Base-by-base conservation (phyloP, 2,888 invertebrate genomes). In the Cerastoderma edule region DNA sequence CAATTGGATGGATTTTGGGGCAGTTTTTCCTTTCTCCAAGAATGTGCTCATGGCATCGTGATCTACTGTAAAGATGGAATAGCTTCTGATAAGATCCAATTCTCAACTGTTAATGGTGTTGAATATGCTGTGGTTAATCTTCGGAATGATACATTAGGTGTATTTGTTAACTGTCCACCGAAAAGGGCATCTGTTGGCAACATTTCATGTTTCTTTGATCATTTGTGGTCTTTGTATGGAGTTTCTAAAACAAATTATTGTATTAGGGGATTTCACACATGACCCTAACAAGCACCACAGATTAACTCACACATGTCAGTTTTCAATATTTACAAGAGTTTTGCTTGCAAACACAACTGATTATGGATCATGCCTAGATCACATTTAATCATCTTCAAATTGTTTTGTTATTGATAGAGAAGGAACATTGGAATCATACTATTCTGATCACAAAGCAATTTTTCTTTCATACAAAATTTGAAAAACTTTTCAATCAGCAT, bases 391-490 rank as follows among this genome's bases (percentile, higher is more conserved):
- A 48, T 22, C 16, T 48, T 48, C 48, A 48, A 48, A 22, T n/a
- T n/a, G 22, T n/a, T 48, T 48, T 48, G n/a, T n/a, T 22, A 48
- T 48, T 48, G 16, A n/a, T 48, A 19, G 22, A 22, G 16, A 22
- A n/a, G 48, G 48, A 48, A 48, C 48, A n/a, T 48, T 48, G 22
- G 48, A 48, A 48, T 48, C 48, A n/a, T 48, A 48, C 48, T 48
- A n/a, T 48, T 48, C 48, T 48, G 48, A 48, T 22, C 48, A 48
- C 22, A 48, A 48, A 48, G n/a, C 48, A n/a, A 48, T 48, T 22
- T 48, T 48, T 22, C 16, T 48, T 22, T n/a, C 48, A 48, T 22
- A n/a, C 48, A 48, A 48, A 48, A n/a, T n/a, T n/a, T n/a, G n/a
- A n/a, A n/a, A n/a, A n/a, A n/a, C n/a, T n/a, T n/a, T n/a, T n/a